Conservation (phyloP, 2,888 invertebrate species). For the Unio pictorum region DNA sequence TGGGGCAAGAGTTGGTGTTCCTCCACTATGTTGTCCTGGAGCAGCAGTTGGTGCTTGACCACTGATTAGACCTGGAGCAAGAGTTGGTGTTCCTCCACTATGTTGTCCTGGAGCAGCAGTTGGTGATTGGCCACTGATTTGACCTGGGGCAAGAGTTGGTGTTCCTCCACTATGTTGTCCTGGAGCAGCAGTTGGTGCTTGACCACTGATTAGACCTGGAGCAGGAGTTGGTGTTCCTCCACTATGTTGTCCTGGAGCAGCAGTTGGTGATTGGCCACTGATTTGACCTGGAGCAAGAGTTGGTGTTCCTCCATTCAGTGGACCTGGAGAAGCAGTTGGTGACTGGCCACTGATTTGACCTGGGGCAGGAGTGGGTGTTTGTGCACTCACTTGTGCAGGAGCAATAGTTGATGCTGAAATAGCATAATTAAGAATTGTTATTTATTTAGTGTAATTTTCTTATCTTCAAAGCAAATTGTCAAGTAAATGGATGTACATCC, state of each 20-base stretch:
- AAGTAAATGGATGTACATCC: too few relatives aligned
- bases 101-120: not conserved
- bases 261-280: not conserved
- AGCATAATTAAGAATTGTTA: not conserved
- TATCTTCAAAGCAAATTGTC: too few relatives aligned
- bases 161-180: not conserved
- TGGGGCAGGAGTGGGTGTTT: not conserved
- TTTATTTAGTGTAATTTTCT: too few relatives aligned
- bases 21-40: slow-evolving; percentile 10
- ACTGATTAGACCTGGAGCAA: too few relatives aligned
- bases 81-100: too few relatives aligned
- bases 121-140: too few relatives aligned
- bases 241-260: not conserved
- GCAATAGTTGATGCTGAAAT: slow-evolving; percentile 4
- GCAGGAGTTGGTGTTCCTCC: not conserved
- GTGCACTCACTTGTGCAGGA: not conserved
- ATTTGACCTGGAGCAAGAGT: not conserved
- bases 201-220: not conserved
- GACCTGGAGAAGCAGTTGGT: slow-evolving; percentile 7
- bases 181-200: slow-evolving; percentile 3
- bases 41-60: slow-evolving; percentile 24
- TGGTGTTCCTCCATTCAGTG: not conserved
- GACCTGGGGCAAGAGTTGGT: too few relatives aligned
- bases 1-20: slow-evolving; percentile 23
- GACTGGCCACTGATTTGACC: not conserved